phyloP scores from a whole-genome alignment of 2,797 vertebrate genomes.

The Hemibagrus guttatus region DNA sequence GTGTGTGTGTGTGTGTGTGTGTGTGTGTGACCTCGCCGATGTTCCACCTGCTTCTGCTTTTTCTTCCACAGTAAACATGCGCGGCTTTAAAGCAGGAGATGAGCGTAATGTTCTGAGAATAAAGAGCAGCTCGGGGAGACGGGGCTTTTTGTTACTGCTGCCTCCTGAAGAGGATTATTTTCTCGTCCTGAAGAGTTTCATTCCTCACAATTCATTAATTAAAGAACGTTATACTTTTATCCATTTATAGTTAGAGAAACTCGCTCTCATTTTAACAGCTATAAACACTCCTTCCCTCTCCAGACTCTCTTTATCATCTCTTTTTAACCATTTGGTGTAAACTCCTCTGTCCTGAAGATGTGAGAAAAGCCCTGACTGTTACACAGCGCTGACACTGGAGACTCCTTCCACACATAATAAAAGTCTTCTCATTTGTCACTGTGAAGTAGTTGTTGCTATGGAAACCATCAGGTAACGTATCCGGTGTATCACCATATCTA shows the following conservation, averaged over 20 bases:
- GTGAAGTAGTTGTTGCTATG: not conserved
- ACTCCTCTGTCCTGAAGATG: not conserved
- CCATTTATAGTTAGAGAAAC: not conserved
- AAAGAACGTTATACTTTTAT: not conserved
- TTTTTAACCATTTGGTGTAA: not conserved
- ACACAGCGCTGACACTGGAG: not conserved
- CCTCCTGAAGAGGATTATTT: not conserved
- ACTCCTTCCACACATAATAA: too few relatives aligned
- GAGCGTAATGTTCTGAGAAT: not conserved
- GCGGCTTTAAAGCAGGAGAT: slow-evolving; percentile 2
- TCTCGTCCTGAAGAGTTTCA: not conserved
- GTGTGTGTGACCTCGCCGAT: not conserved
- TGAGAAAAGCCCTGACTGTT: not conserved
- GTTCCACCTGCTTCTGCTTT: slow-evolving; percentile 17
- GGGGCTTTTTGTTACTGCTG: not conserved
- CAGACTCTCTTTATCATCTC: not conserved
- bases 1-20: not conserved
- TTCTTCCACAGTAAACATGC: not conserved
- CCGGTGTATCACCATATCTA: too few relatives aligned
- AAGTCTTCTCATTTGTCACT: too few relatives aligned
- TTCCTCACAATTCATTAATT: not conserved
- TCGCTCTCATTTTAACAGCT: not conserved
- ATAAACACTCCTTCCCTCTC: not conserved
- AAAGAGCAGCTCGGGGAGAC: not conserved
- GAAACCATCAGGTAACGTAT: not conserved